Evolutionary conservation across 2,113 vertebrate genomes (phyloP), one percentile per base, ranked within the genome.

Genomic region (Thamnophis sirtalis): DNA sequence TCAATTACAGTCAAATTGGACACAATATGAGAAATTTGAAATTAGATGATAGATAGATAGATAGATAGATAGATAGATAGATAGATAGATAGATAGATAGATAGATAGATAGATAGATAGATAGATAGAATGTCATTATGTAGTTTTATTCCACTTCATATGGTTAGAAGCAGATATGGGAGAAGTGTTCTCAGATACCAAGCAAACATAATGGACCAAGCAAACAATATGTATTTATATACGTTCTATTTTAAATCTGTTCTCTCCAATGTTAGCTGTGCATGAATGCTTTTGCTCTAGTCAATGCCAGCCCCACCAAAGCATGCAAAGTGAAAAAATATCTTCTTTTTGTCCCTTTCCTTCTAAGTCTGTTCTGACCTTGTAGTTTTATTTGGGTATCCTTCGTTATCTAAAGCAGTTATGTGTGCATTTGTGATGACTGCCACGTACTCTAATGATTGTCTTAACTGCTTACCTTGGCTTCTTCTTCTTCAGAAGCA

Each of bases 381-480:
- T 22, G 33, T 21, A 26, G 56, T 91, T 48, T 22, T 58, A 38
- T 63, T 90, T 58, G 0, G 58, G 9, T 68, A 1, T 33, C 84
- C 9, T 80, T 87, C 88, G 91, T 88, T 89, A 28, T 85, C 84
- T 53, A 33, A 73, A 8, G 86, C 3, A 55, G 50, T 38, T 63
- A 50, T 55, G 33, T 85, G 51, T 63, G n/a, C 86, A 19, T 28
- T 86, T 73, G 54, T 55, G 63, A 0, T n/a, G 11, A 91, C 21
- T 84, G 92, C 56, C 2, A 22, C 0, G 9, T 68, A 19, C 91
- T 84, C 80, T 92, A 87, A 58, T 91, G 85, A 9, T 38, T 21
- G 11, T 84, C 84, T 92, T 22, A 84, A 90, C 93, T 85, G 53
- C 91, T 87, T 84, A 63, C n/a, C 21, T 86, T 11, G 33, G n/a